These are phyloP conservation scores for Noctilio leporinus DNA, from an alignment of 2,113 vertebrate species.

Conservation along the genomic window DNA sequence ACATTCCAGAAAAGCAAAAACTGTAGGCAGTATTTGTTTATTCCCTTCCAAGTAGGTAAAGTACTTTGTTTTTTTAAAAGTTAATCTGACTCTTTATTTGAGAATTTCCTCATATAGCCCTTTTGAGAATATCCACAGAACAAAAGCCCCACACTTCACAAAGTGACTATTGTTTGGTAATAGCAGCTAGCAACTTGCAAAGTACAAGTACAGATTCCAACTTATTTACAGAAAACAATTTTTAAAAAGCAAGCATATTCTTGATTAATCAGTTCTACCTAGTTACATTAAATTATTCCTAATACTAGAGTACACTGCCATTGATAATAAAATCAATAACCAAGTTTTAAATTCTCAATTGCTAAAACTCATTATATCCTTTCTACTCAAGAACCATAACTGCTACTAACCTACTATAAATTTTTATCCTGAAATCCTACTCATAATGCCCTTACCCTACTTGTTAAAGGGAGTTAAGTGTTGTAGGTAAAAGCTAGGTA, in stretches of 20 bases:
- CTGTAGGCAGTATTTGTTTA: conserved; percentile 59
- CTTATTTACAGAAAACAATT: conserved; percentile 5
- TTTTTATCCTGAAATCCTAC: background rate
- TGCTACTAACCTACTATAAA: background rate
- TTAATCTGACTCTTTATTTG: conserved; percentile 58
- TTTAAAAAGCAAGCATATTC: conserved; percentile 24
- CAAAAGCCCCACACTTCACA: conserved; percentile 51
- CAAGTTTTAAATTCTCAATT: background rate
- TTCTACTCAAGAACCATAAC: background rate
- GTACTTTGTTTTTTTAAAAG: conserved; percentile 62
- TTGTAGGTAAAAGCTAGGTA: background rate
- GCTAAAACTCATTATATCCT: conserved; percentile 1
- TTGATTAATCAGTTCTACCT: background rate
- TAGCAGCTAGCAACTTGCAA: conserved; percentile 6
- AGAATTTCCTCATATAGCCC: conserved; percentile 58
- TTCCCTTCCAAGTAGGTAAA: conserved; percentile 64
- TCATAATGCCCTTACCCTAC: background rate
- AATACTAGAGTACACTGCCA: background rate
- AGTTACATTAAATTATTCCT: conserved; percentile 9
- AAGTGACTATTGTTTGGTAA: conserved; percentile 35
- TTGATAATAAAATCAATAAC: background rate
- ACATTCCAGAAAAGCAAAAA: conserved; percentile 72
- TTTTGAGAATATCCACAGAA: conserved; percentile 38
- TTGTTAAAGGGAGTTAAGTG: background rate
- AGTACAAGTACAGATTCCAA: background rate